A percentile compares a stretch with the other conserved stretches of the same genome.
Conservation (phyloP, 2,113 vertebrate genomes). For the Athene cunicularia region DNA sequence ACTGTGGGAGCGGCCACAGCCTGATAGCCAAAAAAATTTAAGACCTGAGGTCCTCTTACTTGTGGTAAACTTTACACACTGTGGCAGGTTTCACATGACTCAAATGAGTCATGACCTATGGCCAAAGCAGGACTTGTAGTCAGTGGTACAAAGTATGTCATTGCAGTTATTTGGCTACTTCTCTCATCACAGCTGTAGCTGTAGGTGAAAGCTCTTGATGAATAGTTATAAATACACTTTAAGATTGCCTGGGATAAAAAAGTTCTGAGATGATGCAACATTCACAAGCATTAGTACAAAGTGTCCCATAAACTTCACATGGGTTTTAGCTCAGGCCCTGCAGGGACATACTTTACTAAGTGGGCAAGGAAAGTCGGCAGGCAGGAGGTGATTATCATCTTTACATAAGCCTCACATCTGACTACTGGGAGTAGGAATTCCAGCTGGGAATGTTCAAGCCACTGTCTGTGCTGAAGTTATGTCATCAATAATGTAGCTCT, state of each 20-base stretch:
- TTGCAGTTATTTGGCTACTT: constrained; percentile 19
- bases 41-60: constrained; percentile 31
- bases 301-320: background rate
- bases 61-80: constrained; percentile 32
- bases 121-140: background rate
- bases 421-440: constrained; percentile 30
- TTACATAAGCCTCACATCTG: constrained; percentile 22
- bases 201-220: background rate
- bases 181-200: background rate
- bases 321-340: background rate
- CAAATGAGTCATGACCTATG: constrained; percentile 22
- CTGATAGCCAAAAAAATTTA: constrained; percentile 32
- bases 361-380: background rate
- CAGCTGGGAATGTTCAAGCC: constrained; percentile 60
- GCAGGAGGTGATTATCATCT: constrained; percentile 45
- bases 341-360: background rate
- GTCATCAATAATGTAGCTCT: constrained; percentile 61
- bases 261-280: background rate
- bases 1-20: background rate
- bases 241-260: background rate
- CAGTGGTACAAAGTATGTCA: constrained; percentile 31
- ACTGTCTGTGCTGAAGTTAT: constrained; percentile 52
- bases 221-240: background rate
- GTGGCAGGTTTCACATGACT: constrained; percentile 37
- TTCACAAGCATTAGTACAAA: background rate